These are phyloP conservation scores for Mionectes macconnelli DNA, from an alignment of 2,113 vertebrate genomes.

Conservation along the genomic window DNA sequence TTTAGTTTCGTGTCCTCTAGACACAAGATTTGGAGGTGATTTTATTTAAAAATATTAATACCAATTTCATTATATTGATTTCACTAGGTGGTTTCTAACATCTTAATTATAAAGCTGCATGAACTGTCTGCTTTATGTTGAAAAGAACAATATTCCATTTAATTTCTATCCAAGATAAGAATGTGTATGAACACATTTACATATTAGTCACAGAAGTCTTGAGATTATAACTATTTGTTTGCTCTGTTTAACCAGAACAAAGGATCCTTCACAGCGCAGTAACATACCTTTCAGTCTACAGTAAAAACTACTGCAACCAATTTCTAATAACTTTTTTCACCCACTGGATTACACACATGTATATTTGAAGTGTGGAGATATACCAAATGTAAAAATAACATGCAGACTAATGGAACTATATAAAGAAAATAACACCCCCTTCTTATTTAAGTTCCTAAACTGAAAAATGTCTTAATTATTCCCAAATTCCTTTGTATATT, in stretches of 20 bases:
- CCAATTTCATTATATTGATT: not conserved
- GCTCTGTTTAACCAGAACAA: not conserved
- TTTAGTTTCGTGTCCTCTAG: not conserved
- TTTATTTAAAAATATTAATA: not conserved
- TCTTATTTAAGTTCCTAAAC: not conserved
- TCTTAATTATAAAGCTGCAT: not conserved
- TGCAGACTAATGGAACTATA: not conserved
- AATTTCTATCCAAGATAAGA: not conserved
- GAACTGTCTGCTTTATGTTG: not conserved
- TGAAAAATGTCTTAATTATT: not conserved
- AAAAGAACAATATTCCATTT: not conserved
- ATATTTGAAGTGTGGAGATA: not conserved
- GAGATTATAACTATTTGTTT: not conserved
- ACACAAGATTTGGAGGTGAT: not conserved
- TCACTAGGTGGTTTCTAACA: not conserved
- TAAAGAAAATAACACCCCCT: not conserved
- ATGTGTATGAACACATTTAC: not conserved
- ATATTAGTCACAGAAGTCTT: not conserved
- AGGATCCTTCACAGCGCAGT: not conserved
- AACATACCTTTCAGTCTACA: not conserved
- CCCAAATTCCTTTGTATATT: not conserved
- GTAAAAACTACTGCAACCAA: not conserved
- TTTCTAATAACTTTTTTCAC: not conserved
- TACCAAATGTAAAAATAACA: not conserved
- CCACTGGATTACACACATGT: not conserved